Percentiles rank a stretch among this genome's conserved stretches.
Evolutionary conservation across 2,888 invertebrate species (phyloP).

Genomic region (Pollenia amentaria): DNA sequence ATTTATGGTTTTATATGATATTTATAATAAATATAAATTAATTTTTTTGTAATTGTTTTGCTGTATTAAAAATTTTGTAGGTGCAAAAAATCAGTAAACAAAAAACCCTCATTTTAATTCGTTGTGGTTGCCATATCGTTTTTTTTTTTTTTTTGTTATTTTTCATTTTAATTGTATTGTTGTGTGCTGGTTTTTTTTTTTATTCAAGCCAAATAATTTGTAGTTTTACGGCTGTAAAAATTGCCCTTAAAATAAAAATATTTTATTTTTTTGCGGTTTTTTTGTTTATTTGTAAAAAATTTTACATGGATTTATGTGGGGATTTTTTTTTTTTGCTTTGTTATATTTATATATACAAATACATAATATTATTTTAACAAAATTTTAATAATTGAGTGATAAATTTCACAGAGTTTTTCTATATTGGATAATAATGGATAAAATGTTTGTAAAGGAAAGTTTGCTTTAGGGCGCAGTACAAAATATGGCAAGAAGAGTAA

Average conservation of each 20-base stretch:
- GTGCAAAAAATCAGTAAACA: constrained; percentile 55
- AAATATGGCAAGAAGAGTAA: too few species aligned
- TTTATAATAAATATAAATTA: constrained; percentile 54
- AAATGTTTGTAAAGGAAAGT: background rate
- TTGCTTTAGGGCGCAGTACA: too few species aligned
- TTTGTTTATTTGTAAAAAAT: constrained; percentile 40
- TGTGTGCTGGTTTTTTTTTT: constrained; percentile 54
- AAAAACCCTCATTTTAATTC: constrained; percentile 68
- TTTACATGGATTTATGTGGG: constrained; percentile 6
- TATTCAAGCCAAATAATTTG: constrained; percentile 72
- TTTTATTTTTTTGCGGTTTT: constrained; percentile 55
- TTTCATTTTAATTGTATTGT: constrained; percentile 4
- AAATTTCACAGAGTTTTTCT: constrained; percentile 48
- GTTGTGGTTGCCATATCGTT: constrained; percentile 59
- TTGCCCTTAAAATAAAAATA: constrained; percentile 2
- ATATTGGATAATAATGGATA: background rate
- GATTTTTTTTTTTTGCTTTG: constrained; percentile 28
- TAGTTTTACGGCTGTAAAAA: constrained; percentile 48
- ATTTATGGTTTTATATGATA: constrained; percentile 65
- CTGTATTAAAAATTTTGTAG: constrained; percentile 44
- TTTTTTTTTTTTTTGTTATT: background rate
- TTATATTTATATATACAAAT: constrained; percentile 28
- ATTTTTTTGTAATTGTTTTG: constrained; percentile 7
- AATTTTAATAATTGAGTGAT: constrained; percentile 62
- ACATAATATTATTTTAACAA: constrained; percentile 46